Conservation (phyloP, 2,888 invertebrate genomes). For the Sesia apiformis region DNA sequence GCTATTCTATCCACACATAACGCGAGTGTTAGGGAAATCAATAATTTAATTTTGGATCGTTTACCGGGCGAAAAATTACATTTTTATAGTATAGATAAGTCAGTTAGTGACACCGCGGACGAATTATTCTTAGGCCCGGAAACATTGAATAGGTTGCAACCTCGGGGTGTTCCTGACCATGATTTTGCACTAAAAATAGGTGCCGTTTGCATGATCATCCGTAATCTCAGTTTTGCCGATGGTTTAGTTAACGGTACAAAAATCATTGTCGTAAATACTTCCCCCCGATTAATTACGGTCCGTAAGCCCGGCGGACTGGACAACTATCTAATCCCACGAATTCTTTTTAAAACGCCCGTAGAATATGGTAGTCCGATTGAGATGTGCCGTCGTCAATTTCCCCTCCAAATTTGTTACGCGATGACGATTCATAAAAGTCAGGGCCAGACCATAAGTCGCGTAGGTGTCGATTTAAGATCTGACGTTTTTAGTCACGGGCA, state of each 20-base stretch:
- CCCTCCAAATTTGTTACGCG: constrained; percentile 6
- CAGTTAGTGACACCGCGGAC: background rate
- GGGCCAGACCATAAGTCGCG: constrained; percentile 7
- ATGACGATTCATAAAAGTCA: constrained; percentile 10
- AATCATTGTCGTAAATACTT: constrained; percentile 5
- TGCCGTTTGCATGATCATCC: constrained; percentile 7
- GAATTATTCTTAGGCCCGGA: background rate
- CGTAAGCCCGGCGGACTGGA: constrained; percentile 1
- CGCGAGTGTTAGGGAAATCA: background rate
- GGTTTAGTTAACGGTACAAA: constrained; percentile 8
- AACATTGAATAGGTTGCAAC: background rate
- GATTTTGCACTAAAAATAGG: constrained; percentile 4
- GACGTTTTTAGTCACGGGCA: constrained; percentile 7
- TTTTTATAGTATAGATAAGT: background rate
- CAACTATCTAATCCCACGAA: constrained; percentile 7
- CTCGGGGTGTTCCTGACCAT: background rate
- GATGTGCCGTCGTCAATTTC: constrained; percentile 8
- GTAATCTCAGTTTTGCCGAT: constrained; percentile 8
- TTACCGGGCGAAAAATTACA: background rate
- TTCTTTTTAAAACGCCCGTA: background rate
- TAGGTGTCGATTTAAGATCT: constrained; percentile 7
- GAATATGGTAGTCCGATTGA: background rate
- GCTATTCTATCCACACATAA: background rate
- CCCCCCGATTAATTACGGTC: constrained; percentile 5
- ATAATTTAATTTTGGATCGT: background rate